Percentiles rank a stretch among this genome's conserved stretches.
These are phyloP conservation scores for Periparus ater DNA, from an alignment of 2,797 vertebrate species.

Conservation along the genomic window DNA sequence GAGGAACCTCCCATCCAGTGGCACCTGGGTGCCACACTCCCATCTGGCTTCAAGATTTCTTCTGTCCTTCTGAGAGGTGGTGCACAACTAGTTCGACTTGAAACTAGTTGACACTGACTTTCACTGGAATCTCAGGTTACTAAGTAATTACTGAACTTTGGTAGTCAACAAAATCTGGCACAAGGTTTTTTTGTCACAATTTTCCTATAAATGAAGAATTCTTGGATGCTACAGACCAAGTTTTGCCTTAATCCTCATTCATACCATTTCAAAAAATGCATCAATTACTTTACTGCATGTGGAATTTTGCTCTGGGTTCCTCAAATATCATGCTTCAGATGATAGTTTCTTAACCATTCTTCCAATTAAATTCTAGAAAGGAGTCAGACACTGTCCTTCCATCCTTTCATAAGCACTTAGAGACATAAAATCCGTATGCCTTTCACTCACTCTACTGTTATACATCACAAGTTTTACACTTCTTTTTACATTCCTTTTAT, in stretches of 20 bases:
- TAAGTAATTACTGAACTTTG: not conserved
- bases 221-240: not conserved
- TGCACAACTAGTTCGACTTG: not conserved
- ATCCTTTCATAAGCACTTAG: not conserved
- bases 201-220: not conserved
- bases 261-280: not conserved
- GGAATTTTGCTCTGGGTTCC: not conserved
- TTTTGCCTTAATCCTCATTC: not conserved
- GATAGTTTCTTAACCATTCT: not conserved
- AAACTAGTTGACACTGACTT: not conserved
- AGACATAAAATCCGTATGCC: not conserved
- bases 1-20: not conserved
- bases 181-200: not conserved
- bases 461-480: constrained; percentile 45
- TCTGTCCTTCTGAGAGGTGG: not conserved
- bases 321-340: not conserved
- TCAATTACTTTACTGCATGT: not conserved
- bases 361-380: not conserved
- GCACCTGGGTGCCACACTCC: no score
- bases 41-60: not conserved
- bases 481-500: constrained; percentile 51
- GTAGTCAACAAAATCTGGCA: not conserved
- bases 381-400: not conserved
- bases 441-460: constrained; percentile 1
- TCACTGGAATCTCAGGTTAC: not conserved